Evolutionary conservation across 2,797 vertebrate species (phyloP).

Genomic region (Lepilemur ruficaudatus): DNA sequence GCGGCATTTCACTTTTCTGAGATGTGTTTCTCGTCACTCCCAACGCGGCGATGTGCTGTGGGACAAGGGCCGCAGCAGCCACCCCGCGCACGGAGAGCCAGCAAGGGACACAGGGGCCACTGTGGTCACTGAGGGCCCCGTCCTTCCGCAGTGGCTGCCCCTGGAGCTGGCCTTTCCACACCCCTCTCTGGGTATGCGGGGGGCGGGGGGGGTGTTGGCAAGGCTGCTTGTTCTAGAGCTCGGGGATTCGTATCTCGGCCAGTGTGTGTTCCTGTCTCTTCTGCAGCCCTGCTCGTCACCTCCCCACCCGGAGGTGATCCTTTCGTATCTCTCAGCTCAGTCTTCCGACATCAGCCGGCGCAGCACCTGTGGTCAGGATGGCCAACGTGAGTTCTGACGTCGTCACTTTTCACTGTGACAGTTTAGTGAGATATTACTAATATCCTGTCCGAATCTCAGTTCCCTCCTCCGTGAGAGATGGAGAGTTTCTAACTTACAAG

Average conservation of each 20-base stretch:
- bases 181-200: not conserved
- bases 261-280: no score
- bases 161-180: no score
- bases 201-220: no score
- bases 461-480: not conserved
- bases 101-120: no score
- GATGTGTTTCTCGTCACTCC: not conserved
- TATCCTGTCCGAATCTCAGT: no score
- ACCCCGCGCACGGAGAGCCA: not conserved
- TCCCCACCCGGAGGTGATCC: rapidly evolving
- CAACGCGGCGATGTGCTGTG: rapidly evolving
- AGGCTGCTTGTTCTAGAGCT: not conserved
- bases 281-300: no score
- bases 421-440: not conserved
- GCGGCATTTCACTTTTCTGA: not conserved
- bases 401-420: not conserved
- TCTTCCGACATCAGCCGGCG: rapidly evolving
- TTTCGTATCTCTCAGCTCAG: rapidly evolving
- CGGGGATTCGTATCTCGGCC: not conserved
- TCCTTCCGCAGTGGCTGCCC: not conserved
- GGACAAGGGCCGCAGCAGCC: not conserved
- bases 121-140: not conserved
- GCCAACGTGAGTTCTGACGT: not conserved
- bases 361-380: rapidly evolving
- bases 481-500: not conserved